A percentile compares a stretch with the other conserved stretches of the same genome.
Evolutionary conservation across 2,113 vertebrate genomes (phyloP).

Genomic region (Melanerpes aurifrons): DNA sequence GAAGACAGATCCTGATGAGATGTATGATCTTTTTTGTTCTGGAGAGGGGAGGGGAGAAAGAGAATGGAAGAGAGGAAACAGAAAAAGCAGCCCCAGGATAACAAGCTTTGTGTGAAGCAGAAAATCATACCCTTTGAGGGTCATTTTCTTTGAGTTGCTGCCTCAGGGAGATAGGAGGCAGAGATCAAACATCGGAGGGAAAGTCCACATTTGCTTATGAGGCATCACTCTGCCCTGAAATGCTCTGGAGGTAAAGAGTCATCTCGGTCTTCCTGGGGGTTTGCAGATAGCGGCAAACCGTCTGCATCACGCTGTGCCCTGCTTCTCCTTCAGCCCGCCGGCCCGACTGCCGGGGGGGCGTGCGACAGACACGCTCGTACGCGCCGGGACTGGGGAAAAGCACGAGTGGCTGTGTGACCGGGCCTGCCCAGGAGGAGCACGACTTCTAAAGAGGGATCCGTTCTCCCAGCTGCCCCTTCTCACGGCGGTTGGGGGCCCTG

Average conservation of each 20-base stretch:
- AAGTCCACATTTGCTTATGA: not conserved
- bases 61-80: slow-evolving; percentile 26
- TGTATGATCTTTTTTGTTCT: slow-evolving; percentile 44
- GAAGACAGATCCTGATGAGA: slow-evolving; percentile 47
- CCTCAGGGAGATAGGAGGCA: slow-evolving; percentile 42
- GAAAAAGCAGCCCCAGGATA: slow-evolving; percentile 53
- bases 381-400: not conserved
- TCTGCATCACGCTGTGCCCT: not conserved
- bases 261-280: not conserved
- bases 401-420: not conserved
- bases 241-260: not conserved
- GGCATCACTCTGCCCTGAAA: not conserved
- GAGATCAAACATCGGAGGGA: slow-evolving; percentile 16
- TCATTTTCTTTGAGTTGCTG: slow-evolving; percentile 51
- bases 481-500: not conserved
- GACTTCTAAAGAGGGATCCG: not conserved
- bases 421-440: fast-evolving
- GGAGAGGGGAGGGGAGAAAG: slow-evolving; percentile 1
- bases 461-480: not conserved
- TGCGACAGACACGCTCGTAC: fast-evolving
- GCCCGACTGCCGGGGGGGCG: fast-evolving
- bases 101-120: slow-evolving; percentile 51
- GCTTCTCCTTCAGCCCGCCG: not conserved
- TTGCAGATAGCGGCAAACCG: not conserved
- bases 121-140: slow-evolving; percentile 49